phyloP scores from a whole-genome alignment of 2,888 invertebrate species.

The Germaria angustata region DNA sequence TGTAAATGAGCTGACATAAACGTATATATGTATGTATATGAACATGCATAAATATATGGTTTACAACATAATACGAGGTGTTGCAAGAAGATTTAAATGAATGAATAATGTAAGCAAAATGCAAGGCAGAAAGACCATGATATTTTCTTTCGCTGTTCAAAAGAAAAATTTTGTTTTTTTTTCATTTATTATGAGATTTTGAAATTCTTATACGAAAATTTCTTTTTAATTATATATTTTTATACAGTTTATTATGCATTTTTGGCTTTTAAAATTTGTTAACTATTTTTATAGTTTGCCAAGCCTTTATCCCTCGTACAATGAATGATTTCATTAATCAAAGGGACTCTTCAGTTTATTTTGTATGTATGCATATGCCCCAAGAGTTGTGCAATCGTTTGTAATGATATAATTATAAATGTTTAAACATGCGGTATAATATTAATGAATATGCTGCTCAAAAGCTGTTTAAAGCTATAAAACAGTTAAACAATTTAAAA shows the following conservation, averaged over 20 bases:
- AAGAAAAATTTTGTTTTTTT: too few relatives aligned
- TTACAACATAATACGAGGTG: neutral
- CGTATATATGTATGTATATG: neutral
- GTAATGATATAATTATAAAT: conserved; percentile 58
- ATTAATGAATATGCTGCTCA: conserved; percentile 45
- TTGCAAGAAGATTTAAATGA: neutral
- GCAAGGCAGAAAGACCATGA: too few relatives aligned
- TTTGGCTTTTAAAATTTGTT: too few relatives aligned
- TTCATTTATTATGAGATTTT: too few relatives aligned
- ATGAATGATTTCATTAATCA: neutral
- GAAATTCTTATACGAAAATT: too few relatives aligned
- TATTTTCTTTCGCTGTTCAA: too few relatives aligned
- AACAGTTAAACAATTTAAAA: conserved; percentile 13
- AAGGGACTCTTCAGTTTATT: neutral
- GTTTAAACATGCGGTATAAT: conserved; percentile 25
- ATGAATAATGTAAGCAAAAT: too few relatives aligned
- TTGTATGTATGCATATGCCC: too few relatives aligned
- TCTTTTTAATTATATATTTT: too few relatives aligned
- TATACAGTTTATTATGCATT: too few relatives aligned
- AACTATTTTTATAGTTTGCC: too few relatives aligned
- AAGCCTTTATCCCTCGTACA: neutral
- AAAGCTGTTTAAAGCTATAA: conserved; percentile 10
- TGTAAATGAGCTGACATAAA: conserved; percentile 2
- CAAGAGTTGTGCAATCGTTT: conserved; percentile 44
- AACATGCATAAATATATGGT: neutral